Percentiles rank a stretch among this genome's conserved stretches.
phyloP scores from a whole-genome alignment of 2,888 invertebrate genomes.

The Keiferia lycopersicella region DNA sequence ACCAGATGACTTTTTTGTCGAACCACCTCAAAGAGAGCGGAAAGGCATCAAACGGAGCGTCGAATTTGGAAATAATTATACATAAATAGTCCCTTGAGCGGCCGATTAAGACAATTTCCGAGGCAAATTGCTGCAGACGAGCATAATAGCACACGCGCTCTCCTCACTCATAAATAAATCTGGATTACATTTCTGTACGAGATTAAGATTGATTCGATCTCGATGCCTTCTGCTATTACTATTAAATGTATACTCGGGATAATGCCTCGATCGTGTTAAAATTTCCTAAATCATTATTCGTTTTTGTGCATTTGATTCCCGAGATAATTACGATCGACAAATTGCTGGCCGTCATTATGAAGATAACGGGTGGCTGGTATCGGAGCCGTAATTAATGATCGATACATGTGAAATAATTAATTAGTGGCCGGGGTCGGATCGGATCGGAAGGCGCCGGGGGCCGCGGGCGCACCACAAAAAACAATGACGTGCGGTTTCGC shows the following conservation, averaged over 20 bases:
- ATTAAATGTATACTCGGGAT: slow-evolving; percentile 64
- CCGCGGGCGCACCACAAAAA: slow-evolving; percentile 72
- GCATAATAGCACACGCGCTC: slow-evolving; percentile 80
- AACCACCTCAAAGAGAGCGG: slow-evolving; percentile 80
- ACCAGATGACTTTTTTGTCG: slow-evolving; percentile 82
- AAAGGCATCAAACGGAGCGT: slow-evolving; percentile 81
- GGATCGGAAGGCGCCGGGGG: slow-evolving; percentile 66
- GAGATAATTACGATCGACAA: slow-evolving; percentile 78
- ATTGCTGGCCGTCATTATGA: slow-evolving; percentile 75
- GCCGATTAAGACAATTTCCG: slow-evolving; percentile 82
- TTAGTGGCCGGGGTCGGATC: slow-evolving; percentile 69
- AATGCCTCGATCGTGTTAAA: slow-evolving; percentile 74
- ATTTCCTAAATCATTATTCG: slow-evolving; percentile 70
- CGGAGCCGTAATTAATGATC: slow-evolving; percentile 77
- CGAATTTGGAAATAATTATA: slow-evolving; percentile 82
- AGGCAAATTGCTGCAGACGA: slow-evolving; percentile 81
- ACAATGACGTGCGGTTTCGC: slow-evolving; percentile 79
- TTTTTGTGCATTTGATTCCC: slow-evolving; percentile 71
- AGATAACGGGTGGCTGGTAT: slow-evolving; percentile 70
- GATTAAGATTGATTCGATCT: slow-evolving; percentile 81
- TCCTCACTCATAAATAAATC: slow-evolving; percentile 79
- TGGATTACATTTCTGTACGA: slow-evolving; percentile 80
- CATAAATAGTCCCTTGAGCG: slow-evolving; percentile 82
- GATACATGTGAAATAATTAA: slow-evolving; percentile 81
- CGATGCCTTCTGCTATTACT: slow-evolving; percentile 74